A percentile compares a stretch with the other conserved stretches of the same genome.
These are phyloP conservation scores for Pangasius macronema DNA, from an alignment of 2,797 vertebrate species.

Conservation along the genomic window DNA sequence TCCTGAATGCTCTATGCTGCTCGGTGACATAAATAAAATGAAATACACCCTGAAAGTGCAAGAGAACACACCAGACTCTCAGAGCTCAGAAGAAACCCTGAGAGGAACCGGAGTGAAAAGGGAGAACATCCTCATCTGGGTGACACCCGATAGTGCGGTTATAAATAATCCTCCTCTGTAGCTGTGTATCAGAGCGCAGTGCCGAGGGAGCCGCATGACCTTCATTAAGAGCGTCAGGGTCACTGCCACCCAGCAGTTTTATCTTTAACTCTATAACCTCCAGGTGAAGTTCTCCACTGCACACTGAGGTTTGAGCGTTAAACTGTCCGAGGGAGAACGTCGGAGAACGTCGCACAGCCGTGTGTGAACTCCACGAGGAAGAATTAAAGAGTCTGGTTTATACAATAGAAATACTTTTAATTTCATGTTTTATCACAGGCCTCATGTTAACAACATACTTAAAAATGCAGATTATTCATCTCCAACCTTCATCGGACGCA, in stretches of 20 bases:
- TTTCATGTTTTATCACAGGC: slow-evolving; percentile 77
- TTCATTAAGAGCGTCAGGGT: background rate
- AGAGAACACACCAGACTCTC: too few species aligned
- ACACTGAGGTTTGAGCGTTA: background rate
- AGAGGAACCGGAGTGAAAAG: background rate
- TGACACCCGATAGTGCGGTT: background rate
- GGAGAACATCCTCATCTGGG: background rate
- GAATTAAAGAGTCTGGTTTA: slow-evolving; percentile 36
- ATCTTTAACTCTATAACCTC: background rate
- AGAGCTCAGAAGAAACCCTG: background rate
- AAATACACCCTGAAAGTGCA: too few species aligned
- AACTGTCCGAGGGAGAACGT: too few species aligned
- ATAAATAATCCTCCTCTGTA: background rate
- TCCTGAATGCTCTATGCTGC: too few species aligned
- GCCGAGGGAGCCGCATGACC: background rate
- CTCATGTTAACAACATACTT: slow-evolving; percentile 77
- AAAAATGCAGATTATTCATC: slow-evolving; percentile 74
- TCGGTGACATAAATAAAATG: too few species aligned
- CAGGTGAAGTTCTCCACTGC: background rate
- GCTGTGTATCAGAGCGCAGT: background rate
- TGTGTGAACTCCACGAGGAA: background rate
- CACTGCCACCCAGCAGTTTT: background rate
- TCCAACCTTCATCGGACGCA: slow-evolving; percentile 54
- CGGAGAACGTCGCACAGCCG: background rate
- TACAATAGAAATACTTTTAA: slow-evolving; percentile 85